Evolutionary conservation across 2,113 vertebrate genomes (phyloP).

Genomic region (Urocitellus parryii): DNA sequence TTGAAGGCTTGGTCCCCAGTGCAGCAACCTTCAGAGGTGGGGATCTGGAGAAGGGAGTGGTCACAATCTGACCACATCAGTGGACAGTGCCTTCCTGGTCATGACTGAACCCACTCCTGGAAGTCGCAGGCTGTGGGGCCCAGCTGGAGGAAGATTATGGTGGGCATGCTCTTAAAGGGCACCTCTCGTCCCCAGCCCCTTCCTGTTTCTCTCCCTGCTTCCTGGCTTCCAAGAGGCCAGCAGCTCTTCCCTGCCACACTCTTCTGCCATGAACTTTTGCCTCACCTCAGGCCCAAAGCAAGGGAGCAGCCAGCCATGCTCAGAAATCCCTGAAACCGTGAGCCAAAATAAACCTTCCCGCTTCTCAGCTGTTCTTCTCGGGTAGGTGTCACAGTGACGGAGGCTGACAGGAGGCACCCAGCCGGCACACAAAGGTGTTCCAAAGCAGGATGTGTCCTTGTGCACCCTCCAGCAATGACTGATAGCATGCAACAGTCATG

Average conservation of each 20-base stretch:
- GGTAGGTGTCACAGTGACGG: neutral
- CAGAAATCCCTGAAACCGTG: neutral
- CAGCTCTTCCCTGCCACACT: neutral
- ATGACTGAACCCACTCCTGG: neutral
- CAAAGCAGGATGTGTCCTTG: accelerated
- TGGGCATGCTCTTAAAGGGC: neutral
- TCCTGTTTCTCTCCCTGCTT: neutral
- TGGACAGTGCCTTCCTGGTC: neutral
- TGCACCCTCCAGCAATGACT: accelerated
- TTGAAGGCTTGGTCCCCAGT: neutral
- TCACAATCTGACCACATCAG: neutral
- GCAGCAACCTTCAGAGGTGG: neutral
- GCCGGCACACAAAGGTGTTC: neutral
- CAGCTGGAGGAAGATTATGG: too few relatives aligned
- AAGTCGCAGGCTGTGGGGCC: neutral
- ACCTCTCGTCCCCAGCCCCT: neutral
- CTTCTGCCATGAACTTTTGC: neutral
- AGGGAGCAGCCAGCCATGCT: neutral
- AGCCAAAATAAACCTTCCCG: neutral
- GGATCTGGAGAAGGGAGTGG: neutral
- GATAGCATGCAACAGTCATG: accelerated
- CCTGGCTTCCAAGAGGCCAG: too few relatives aligned
- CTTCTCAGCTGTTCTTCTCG: neutral
- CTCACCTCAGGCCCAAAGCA: neutral
- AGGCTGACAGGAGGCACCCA: neutral